Evolutionary conservation across 2,113 vertebrate species (phyloP), one percentile per base, ranked within the genome.

Genomic region (Anoplopoma fimbria): DNA sequence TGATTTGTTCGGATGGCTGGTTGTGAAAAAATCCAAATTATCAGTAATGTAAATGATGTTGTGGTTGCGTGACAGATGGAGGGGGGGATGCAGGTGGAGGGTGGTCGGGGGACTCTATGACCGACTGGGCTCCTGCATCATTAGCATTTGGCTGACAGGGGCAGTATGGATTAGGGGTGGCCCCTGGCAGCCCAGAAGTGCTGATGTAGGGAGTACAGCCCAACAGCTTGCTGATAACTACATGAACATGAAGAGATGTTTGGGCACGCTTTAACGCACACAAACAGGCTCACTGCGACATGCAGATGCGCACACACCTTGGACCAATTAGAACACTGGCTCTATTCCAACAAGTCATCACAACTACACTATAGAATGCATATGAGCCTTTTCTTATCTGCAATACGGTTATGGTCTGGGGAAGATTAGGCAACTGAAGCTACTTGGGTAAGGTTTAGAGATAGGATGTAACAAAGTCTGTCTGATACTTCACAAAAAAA

Each of bases 111-210:
- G 13, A 12, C 42, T 65, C 9, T 53, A 17, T 36, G 63, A 82
- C 15, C 9, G 81, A 82, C 77, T n/a, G 70, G 74, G 64, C 78
- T 82, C 75, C 47, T 33, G 72, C 68, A 9, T 81, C 68, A 88
- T 91, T 92, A 88, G 84, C 84, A 89, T 92, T 89, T 77, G 84
- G 89, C 89, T 91, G 91, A 92, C 91, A 33, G 75, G 81, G 79
- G 82, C 75, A 63, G 76, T 91, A 87, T 89, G 80, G 87, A 88
- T 85, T 72, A 75, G 71, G 31, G 79, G 75, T 72, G 86, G 83
- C 74, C 63, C 61, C 73, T 34, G 55, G 85, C 65, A 57, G 67
- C 49, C 60, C 34, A 75, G 73, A 90, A 85, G 83, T 88, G 92
- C 88, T 91, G 82, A 87, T 73, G 77, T 38, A 67, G 60, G 71